These are phyloP conservation scores for Pelobates fuscus DNA, from an alignment of 2,113 vertebrate genomes.

Conservation along the genomic window DNA sequence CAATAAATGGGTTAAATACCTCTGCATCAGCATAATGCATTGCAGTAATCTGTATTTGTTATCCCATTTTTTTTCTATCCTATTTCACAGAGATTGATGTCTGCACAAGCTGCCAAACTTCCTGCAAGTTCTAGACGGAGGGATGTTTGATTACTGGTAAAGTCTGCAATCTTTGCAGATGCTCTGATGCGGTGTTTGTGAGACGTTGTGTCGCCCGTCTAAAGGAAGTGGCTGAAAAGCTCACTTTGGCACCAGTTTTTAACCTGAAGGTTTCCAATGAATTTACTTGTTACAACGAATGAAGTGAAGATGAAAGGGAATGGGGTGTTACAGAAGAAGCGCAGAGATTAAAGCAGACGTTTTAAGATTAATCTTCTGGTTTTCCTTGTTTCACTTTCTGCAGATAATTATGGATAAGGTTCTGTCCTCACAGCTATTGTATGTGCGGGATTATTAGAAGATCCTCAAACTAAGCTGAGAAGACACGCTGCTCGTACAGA, in stretches of 20 bases:
- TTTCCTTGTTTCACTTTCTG: constrained; percentile 47
- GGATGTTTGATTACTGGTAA: neutral
- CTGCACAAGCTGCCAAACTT: neutral
- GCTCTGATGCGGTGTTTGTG: constrained; percentile 4
- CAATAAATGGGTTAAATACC: no score
- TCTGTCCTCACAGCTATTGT: constrained; percentile 49
- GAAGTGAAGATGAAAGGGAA: constrained; percentile 49
- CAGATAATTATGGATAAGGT: constrained; percentile 48
- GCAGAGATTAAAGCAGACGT: constrained; percentile 47
- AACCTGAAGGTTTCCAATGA: constrained; percentile 42
- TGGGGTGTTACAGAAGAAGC: constrained; percentile 39
- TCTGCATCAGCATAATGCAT: neutral
- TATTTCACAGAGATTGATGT: neutral
- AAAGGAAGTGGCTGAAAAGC: constrained; percentile 31
- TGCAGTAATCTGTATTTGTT: neutral
- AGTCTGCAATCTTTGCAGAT: neutral
- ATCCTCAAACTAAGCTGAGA: constrained; percentile 37
- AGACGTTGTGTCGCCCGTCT: neutral
- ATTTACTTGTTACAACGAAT: constrained; percentile 50
- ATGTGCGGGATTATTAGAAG: constrained; percentile 44
- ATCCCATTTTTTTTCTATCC: neutral
- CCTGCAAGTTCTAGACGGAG: neutral
- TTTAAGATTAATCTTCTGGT: constrained; percentile 51
- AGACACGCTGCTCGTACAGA: constrained; percentile 36
- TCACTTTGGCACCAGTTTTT: constrained; percentile 40